These are phyloP conservation scores for Brachypteracias leptosomus DNA, from an alignment of 2,113 vertebrate species.

Conservation along the genomic window DNA sequence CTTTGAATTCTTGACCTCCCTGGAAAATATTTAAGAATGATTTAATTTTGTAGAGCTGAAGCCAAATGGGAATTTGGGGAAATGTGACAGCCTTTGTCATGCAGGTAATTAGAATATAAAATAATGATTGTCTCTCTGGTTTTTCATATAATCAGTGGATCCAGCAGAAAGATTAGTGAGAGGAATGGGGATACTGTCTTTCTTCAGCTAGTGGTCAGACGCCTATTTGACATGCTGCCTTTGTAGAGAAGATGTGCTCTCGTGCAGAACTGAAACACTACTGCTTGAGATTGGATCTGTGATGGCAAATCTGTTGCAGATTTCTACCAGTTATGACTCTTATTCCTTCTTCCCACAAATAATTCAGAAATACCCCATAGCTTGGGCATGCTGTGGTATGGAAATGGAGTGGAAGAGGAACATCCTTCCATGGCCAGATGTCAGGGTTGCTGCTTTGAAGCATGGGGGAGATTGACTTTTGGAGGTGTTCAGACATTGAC, in stretches of 20 bases:
- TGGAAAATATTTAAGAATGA: not conserved
- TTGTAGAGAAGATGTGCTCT: not conserved
- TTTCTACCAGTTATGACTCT: not conserved
- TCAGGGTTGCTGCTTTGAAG: not conserved
- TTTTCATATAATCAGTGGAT: not conserved
- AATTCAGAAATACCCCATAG: not conserved
- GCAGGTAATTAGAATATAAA: constrained; percentile 16
- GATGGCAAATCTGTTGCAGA: not conserved
- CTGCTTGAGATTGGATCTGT: not conserved
- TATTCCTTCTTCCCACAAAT: not conserved
- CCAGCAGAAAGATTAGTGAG: not conserved
- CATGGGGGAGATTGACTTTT: fast-evolving
- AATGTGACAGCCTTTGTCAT: not conserved
- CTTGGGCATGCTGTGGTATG: not conserved
- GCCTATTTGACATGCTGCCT: not conserved
- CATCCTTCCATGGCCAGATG: not conserved
- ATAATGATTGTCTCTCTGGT: not conserved
- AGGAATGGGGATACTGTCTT: not conserved
- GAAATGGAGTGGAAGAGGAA: not conserved
- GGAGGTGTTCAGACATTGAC: not conserved
- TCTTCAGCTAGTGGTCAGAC: not conserved
- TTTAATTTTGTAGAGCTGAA: not conserved
- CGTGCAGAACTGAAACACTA: not conserved
- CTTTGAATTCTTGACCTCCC: not conserved
- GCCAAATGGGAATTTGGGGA: not conserved